phyloP scores from a whole-genome alignment of 2,888 invertebrate species.

The Coleophora flavipennella region DNA sequence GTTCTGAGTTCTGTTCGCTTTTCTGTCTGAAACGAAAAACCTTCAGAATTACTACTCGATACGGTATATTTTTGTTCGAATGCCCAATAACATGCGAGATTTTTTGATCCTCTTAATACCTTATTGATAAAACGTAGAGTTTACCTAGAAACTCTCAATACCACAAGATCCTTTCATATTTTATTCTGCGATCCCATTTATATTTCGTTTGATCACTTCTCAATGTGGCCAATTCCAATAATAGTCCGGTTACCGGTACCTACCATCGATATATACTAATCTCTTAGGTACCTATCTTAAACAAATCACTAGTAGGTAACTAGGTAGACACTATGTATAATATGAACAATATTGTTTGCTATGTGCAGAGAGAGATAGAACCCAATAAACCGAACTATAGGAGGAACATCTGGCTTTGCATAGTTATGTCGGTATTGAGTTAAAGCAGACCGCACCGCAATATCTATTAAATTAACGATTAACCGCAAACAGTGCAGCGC shows the following conservation, averaged over 20 bases:
- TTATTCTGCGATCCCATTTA: slow-evolving; percentile 2
- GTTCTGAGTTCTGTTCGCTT: slow-evolving; percentile 33
- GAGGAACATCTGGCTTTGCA: no score
- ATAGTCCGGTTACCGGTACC: no score
- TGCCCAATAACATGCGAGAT: slow-evolving; percentile 1
- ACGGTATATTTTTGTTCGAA: slow-evolving; percentile 21
- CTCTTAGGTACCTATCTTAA: no score
- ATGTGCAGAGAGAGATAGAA: not conserved
- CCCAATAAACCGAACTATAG: not conserved
- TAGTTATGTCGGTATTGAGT: no score
- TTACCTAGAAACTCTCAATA: slow-evolving; percentile 3
- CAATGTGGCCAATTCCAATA: not conserved
- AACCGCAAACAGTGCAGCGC: slow-evolving; percentile 42
- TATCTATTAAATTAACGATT: slow-evolving; percentile 52
- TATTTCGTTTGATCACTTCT: slow-evolving; percentile 3
- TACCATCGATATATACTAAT: no score
- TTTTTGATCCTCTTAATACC: slow-evolving; percentile 13
- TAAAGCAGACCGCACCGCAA: slow-evolving; percentile 2
- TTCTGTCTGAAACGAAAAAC: slow-evolving; percentile 48
- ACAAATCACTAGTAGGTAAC: no score
- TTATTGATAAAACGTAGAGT: no score
- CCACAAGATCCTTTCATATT: slow-evolving; percentile 3
- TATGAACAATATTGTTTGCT: no score
- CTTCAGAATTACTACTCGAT: slow-evolving; percentile 33
- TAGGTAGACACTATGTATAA: no score